Percentiles rank a stretch among this genome's conserved stretches.
These are phyloP conservation scores for Microtus montanus DNA, from an alignment of 2,113 vertebrate species.

Conservation along the genomic window DNA sequence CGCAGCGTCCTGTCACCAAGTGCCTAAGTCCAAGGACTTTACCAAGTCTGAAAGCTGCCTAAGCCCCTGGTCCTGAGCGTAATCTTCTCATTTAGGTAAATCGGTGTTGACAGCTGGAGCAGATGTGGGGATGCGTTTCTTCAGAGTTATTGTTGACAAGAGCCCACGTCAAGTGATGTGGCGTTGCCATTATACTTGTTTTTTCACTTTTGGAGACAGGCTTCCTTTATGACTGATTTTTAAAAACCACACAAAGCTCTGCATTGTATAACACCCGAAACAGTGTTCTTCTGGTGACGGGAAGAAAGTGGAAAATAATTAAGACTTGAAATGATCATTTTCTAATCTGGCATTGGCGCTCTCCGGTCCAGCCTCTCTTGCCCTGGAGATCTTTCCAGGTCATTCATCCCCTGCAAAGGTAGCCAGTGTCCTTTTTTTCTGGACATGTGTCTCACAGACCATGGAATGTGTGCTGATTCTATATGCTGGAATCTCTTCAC, in stretches of 20 bases:
- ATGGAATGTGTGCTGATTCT: neutral
- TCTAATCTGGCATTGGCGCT: neutral
- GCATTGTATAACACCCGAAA: neutral
- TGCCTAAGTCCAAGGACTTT: neutral
- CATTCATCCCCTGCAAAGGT: neutral
- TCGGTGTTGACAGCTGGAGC: neutral
- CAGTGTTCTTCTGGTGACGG: neutral
- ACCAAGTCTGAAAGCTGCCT: neutral
- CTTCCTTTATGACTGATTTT: conserved; percentile 53
- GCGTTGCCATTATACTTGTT: neutral
- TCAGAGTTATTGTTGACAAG: conserved; percentile 43
- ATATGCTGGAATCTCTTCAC: neutral
- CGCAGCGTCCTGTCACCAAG: neutral
- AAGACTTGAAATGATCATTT: conserved; percentile 46
- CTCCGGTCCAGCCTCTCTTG: neutral
- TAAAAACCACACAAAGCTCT: neutral
- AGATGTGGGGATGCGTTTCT: conserved; percentile 5
- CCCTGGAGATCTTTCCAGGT: neutral
- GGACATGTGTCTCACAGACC: neutral
- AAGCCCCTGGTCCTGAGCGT: neutral
- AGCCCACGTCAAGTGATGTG: conserved; percentile 18
- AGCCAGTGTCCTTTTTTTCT: neutral
- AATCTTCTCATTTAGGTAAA: neutral
- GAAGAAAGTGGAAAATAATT: conserved; percentile 25
- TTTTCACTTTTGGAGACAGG: conserved; percentile 25